phyloP scores from a whole-genome alignment of 2,113 vertebrate genomes.

The Corapipo altera region DNA sequence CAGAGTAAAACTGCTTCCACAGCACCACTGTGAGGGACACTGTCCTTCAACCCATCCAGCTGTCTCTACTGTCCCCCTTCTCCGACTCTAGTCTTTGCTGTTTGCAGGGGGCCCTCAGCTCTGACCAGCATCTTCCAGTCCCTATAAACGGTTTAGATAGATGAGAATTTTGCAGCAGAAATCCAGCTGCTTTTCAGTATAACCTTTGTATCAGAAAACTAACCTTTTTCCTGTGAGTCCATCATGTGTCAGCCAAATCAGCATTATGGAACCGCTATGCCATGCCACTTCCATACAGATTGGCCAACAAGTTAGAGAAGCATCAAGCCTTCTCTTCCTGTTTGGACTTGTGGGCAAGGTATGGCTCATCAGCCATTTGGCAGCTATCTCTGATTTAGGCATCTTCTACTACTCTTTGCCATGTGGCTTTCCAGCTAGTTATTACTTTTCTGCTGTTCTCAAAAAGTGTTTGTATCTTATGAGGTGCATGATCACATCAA shows the following conservation, averaged over 20 bases:
- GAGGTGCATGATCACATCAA: background rate
- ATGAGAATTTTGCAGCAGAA: background rate
- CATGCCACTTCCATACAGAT: background rate
- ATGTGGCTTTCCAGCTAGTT: background rate
- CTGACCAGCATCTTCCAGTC: background rate
- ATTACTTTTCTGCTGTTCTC: background rate
- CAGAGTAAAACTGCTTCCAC: background rate
- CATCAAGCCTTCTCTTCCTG: background rate
- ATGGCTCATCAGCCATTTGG: background rate
- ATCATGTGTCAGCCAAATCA: background rate
- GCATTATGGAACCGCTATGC: background rate
- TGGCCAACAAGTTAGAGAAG: background rate
- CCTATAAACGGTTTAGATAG: background rate
- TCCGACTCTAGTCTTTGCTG: background rate
- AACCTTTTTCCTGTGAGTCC: background rate
- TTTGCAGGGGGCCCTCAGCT: background rate
- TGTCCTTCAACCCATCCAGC: background rate
- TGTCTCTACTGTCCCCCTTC: background rate
- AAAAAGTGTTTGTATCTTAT: background rate
- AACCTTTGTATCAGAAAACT: background rate
- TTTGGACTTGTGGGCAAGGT: background rate
- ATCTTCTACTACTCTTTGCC: background rate
- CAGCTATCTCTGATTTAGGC: background rate
- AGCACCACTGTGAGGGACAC: accelerated
- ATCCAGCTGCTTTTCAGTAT: background rate